These are phyloP conservation scores for Brachionus rubens DNA, from an alignment of 1,140 invertebrate genomes.

Conservation along the genomic window DNA sequence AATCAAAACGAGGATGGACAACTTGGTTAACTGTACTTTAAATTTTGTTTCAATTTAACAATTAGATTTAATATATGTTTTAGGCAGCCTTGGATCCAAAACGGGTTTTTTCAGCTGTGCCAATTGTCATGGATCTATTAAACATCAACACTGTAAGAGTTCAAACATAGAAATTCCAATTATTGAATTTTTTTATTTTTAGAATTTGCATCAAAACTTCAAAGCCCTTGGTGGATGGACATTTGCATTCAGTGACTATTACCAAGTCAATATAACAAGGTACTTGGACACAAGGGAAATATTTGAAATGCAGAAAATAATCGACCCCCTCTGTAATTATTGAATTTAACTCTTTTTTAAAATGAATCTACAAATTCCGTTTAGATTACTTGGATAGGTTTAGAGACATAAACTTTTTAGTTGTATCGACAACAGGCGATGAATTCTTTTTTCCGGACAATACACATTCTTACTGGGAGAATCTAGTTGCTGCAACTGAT, in stretches of 20 bases:
- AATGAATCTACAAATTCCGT: neutral
- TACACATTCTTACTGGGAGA: conserved; percentile 52
- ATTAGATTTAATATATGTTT: neutral
- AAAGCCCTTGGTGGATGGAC: conserved; percentile 39
- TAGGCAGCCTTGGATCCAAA: conserved; percentile 32
- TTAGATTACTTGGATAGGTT: conserved; percentile 49
- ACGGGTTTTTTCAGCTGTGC: conserved; percentile 28
- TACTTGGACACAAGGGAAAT: neutral
- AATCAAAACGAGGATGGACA: conserved; percentile 35
- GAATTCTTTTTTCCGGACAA: conserved; percentile 57
- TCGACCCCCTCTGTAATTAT: conserved; percentile 16
- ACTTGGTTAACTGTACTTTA: conserved; percentile 4
- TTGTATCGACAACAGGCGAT: conserved; percentile 53
- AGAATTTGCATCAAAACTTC: conserved; percentile 38
- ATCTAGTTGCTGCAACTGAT: conserved; percentile 50
- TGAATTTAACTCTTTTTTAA: neutral
- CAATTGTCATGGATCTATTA: conserved; percentile 51
- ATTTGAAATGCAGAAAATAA: conserved; percentile 28
- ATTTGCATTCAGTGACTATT: conserved; percentile 43
- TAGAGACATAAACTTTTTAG: conserved; percentile 51
- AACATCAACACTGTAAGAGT: conserved; percentile 52
- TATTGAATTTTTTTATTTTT: neutral
- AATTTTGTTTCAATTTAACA: neutral
- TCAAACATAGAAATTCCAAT: neutral
- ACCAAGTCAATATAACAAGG: conserved; percentile 17